phyloP scores from a whole-genome alignment of 1,140 invertebrate genomes.

The Drosophila saltans region DNA sequence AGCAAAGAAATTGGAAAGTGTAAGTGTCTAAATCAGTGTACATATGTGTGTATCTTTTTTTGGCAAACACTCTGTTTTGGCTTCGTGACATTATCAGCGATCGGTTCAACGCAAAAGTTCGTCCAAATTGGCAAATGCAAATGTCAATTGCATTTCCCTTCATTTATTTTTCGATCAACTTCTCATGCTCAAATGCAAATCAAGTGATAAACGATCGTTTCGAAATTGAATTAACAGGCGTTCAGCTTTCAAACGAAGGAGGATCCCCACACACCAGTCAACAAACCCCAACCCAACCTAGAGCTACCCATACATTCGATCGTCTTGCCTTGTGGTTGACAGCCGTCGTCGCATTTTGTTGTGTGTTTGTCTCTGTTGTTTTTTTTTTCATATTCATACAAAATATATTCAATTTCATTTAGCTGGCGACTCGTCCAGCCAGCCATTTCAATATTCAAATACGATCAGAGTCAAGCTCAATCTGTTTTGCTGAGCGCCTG shows the following conservation, averaged over 20 bases:
- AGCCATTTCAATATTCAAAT: conserved; percentile 76
- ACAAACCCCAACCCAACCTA: conserved; percentile 26
- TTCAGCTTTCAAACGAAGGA: conserved; percentile 59
- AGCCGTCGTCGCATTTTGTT: conserved; percentile 45
- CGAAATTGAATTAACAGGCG: conserved; percentile 79
- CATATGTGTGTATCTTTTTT: conserved; percentile 1
- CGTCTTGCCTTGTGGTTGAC: conserved; percentile 38
- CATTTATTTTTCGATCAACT: conserved; percentile 49
- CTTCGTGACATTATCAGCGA: conserved; percentile 69
- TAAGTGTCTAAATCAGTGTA: conserved; percentile 47
- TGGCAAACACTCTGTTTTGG: conserved; percentile 21
- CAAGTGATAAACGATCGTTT: conserved; percentile 82
- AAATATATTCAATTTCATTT: conserved; percentile 78
- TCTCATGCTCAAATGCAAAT: conserved; percentile 59
- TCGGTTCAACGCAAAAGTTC: not conserved
- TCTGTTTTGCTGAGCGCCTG: conserved; percentile 64
- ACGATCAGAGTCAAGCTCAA: conserved; percentile 43
- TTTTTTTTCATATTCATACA: conserved; percentile 70
- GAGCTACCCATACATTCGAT: conserved; percentile 39
- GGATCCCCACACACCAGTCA: conserved; percentile 29
- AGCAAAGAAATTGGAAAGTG: conserved; percentile 60
- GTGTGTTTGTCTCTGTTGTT: conserved; percentile 48
- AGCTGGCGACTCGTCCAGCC: conserved; percentile 43
- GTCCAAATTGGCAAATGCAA: conserved; percentile 38
- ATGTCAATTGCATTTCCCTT: conserved; percentile 33